These are phyloP conservation scores for Sinohyriopsis cumingii DNA, from an alignment of 2,888 invertebrate genomes.

Conservation along the genomic window DNA sequence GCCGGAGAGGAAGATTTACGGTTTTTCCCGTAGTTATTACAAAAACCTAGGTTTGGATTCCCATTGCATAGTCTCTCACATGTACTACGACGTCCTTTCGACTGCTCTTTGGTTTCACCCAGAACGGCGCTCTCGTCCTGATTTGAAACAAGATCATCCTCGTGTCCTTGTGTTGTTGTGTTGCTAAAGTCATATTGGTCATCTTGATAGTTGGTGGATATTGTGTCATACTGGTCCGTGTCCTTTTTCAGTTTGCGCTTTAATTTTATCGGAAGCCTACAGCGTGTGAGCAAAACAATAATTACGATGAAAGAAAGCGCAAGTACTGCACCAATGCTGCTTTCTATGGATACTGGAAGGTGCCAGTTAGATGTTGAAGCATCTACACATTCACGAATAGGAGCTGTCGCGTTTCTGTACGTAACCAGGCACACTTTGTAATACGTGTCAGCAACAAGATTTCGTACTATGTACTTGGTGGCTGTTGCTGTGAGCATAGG, in stretches of 20 bases:
- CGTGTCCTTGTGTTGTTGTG: conserved; percentile 58
- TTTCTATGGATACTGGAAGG: conserved; percentile 65
- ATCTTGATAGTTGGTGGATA: conserved; percentile 61
- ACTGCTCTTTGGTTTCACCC: too few species aligned
- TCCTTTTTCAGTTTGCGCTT: conserved; percentile 28
- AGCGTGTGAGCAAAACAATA: conserved; percentile 60
- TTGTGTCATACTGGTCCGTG: conserved; percentile 58
- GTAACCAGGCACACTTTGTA: conserved; percentile 64
- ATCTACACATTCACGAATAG: conserved; percentile 54
- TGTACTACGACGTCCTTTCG: too few species aligned
- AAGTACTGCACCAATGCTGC: conserved; percentile 64
- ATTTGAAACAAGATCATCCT: conserved; percentile 43
- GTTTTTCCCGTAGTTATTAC: too few species aligned
- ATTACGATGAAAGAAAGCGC: conserved; percentile 64
- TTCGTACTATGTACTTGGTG: conserved; percentile 48
- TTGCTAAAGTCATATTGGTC: conserved; percentile 62
- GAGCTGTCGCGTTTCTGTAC: conserved; percentile 53
- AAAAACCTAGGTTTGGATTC: conserved; percentile 13
- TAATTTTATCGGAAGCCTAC: conserved; percentile 38
- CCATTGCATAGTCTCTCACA: conserved; percentile 26
- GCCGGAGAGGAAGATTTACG: too few species aligned
- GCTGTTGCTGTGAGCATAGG: conserved; percentile 40
- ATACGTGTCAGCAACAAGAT: conserved; percentile 63
- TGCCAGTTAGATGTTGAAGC: conserved; percentile 65
- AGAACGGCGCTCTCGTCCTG: conserved; percentile 27